phyloP scores from a whole-genome alignment of 2,888 invertebrate species.

The Metopia argyrocephala region DNA sequence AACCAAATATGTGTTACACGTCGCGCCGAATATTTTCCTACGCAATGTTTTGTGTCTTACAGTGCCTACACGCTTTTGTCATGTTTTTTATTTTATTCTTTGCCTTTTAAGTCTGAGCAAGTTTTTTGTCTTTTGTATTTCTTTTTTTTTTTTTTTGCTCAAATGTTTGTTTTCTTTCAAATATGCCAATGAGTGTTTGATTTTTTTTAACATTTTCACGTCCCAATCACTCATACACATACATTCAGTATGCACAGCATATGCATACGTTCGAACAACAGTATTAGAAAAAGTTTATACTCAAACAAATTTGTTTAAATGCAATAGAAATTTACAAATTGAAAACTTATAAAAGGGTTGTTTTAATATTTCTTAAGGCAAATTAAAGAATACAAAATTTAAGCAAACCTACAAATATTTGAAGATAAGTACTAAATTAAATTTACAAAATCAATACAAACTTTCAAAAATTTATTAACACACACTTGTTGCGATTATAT shows the following conservation, averaged over 20 bases:
- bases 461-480: too few relatives aligned
- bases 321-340: neutral
- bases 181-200: slow-evolving; percentile 26
- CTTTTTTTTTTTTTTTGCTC: neutral
- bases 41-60: slow-evolving; percentile 53
- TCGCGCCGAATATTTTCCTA: slow-evolving; percentile 61
- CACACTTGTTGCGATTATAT: too few relatives aligned
- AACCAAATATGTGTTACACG: slow-evolving; percentile 43
- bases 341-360: too few relatives aligned
- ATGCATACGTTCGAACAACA: neutral
- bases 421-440: too few relatives aligned
- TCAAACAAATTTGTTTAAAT: neutral
- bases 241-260: too few relatives aligned
- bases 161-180: slow-evolving; percentile 5
- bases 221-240: neutral
- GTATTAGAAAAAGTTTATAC: slow-evolving; percentile 10
- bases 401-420: too few relatives aligned
- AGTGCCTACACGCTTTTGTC: slow-evolving; percentile 58
- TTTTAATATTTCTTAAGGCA: too few relatives aligned
- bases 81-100: slow-evolving; percentile 42
- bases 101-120: slow-evolving; percentile 56
- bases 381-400: too few relatives aligned
- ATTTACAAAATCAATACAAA: too few relatives aligned
- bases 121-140: slow-evolving; percentile 2
- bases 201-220: slow-evolving; percentile 16